Evolutionary conservation across 2,797 vertebrate genomes (phyloP).

Genomic region (Hapalemur alaotrensis): DNA sequence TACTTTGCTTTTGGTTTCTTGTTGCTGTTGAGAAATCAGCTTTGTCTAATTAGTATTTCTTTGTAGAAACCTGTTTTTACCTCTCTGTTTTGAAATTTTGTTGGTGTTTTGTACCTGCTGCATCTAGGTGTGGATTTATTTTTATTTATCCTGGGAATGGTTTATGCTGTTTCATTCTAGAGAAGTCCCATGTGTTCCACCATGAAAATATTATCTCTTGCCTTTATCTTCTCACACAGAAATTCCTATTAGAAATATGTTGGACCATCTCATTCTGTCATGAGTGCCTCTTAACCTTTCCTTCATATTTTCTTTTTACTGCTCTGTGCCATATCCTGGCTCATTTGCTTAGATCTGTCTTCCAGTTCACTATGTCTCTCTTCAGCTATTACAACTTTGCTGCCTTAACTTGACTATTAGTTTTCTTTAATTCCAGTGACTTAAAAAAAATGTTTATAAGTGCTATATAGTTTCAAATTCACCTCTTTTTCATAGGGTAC

Average conservation of each 20-base stretch:
- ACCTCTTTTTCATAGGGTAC: not conserved
- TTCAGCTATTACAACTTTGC: not conserved
- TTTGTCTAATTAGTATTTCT: not conserved
- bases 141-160: not conserved
- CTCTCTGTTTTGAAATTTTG: not conserved
- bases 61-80: not conserved
- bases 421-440: not conserved
- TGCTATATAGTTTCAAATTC: not conserved
- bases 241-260: not conserved
- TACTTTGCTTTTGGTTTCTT: not conserved
- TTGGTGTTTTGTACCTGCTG: not conserved
- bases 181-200: not conserved
- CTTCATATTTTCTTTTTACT: not conserved
- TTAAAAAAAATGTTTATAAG: not conserved
- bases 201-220: not conserved
- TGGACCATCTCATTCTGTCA: not conserved
- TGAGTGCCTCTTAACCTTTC: not conserved
- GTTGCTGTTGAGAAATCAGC: not conserved
- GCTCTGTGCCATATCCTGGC: not conserved
- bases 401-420: not conserved
- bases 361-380: not conserved
- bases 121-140: not conserved
- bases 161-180: not conserved
- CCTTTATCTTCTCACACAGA: not conserved
- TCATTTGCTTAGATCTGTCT: not conserved